Percentiles rank a stretch among this genome's conserved stretches.
Conservation (phyloP, 2,888 invertebrate species). For the Ormia ochracea region DNA sequence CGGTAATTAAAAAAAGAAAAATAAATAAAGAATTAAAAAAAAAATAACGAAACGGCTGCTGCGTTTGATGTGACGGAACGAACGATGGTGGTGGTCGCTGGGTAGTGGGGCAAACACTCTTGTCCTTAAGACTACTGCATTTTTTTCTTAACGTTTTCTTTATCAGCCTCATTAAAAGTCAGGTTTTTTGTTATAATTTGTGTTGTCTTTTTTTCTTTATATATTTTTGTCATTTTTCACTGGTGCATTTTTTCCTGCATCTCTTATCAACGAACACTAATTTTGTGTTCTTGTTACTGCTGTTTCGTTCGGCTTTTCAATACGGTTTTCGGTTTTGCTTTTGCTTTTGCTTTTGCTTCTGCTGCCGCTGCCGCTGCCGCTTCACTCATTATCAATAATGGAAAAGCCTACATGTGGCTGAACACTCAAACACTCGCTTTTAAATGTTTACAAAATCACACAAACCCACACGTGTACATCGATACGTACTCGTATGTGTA, state of each 20-base stretch:
- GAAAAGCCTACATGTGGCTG: conserved; percentile 39
- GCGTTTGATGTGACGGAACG: conserved; percentile 48
- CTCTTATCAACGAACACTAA: conserved; percentile 62
- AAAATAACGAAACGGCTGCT: conserved; percentile 43
- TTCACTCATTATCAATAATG: conserved; percentile 41
- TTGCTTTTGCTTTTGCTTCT: no score
- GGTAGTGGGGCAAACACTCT: conserved; percentile 19
- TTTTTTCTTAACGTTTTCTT: conserved; percentile 32
- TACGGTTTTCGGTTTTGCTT: neutral
- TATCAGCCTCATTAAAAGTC: conserved; percentile 61
- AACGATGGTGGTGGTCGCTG: conserved; percentile 27
- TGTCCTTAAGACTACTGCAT: conserved; percentile 53
- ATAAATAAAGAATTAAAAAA: neutral
- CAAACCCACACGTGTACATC: neutral
- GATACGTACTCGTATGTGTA: no score
- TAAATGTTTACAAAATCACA: no score
- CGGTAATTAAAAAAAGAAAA: neutral
- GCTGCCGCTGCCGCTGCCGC: no score
- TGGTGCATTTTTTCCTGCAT: conserved; percentile 28
- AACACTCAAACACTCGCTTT: neutral
- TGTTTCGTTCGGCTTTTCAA: conserved; percentile 25
- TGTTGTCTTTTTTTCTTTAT: neutral
- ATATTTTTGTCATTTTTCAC: conserved; percentile 9
- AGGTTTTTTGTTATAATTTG: conserved; percentile 52
- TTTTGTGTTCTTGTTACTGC: conserved; percentile 59